Percentiles rank a stretch among this genome's conserved stretches.
Evolutionary conservation across 2,888 invertebrate species (phyloP).

Genomic region (Spilarctia lutea): DNA sequence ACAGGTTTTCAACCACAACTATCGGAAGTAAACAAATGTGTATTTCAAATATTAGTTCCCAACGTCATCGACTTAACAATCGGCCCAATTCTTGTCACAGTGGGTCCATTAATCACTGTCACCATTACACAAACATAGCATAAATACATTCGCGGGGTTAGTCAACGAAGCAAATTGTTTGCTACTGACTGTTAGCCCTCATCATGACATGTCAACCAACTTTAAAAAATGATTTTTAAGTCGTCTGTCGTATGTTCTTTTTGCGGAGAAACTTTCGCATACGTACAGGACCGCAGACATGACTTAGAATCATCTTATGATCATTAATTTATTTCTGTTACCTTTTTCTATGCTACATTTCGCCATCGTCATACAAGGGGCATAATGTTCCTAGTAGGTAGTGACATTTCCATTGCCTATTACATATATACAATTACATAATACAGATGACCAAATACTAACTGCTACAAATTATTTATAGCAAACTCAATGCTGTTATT

Average conservation of each 20-base stretch:
- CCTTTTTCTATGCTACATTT: too few relatives aligned
- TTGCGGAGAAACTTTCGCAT: background rate
- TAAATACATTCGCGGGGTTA: background rate
- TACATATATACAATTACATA: background rate
- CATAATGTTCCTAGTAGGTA: too few relatives aligned
- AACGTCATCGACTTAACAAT: constrained; percentile 2
- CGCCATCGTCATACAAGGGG: too few relatives aligned
- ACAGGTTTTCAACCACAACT: background rate
- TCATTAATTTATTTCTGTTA: too few relatives aligned
- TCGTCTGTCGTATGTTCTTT: background rate
- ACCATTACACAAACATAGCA: constrained; percentile 10
- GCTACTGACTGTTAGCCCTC: background rate
- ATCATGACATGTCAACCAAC: background rate
- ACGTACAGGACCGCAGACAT: too few relatives aligned
- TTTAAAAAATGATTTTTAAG: background rate
- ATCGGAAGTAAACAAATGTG: background rate
- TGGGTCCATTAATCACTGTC: constrained; percentile 23
- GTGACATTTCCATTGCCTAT: background rate
- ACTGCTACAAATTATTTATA: background rate
- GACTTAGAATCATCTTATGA: too few relatives aligned
- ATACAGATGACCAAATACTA: background rate
- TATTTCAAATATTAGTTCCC: background rate
- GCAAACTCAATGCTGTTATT: background rate
- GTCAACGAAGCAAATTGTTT: background rate
- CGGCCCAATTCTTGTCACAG: constrained; percentile 2